Percentiles rank a stretch among this genome's conserved stretches.
Conservation (phyloP, 2,113 vertebrate genomes). For the Apteryx owenii region DNA sequence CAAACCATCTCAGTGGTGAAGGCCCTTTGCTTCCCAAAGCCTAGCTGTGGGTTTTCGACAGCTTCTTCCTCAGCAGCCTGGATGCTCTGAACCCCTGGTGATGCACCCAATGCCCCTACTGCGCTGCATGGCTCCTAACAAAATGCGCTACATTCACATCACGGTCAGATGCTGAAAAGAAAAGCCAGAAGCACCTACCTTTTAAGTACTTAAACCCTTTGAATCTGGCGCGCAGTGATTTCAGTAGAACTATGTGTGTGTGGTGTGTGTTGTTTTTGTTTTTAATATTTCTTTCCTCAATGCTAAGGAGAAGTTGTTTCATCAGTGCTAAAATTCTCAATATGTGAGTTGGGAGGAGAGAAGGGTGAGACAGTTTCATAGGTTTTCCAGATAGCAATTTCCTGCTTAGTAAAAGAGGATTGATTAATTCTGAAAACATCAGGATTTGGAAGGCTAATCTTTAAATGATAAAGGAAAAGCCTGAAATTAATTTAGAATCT, state of each 20-base stretch:
- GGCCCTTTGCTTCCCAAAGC: rapidly evolving
- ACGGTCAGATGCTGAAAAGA: background rate
- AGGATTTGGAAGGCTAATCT: background rate
- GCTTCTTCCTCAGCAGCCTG: background rate
- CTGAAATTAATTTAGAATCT: background rate
- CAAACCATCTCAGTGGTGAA: background rate
- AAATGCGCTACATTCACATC: background rate
- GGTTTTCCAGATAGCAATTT: background rate
- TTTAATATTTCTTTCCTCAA: background rate
- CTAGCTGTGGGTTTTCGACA: rapidly evolving
- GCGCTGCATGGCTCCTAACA: background rate
- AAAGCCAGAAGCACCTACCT: background rate
- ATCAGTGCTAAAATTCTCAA: background rate
- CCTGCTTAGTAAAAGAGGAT: background rate
- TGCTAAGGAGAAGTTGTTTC: background rate
- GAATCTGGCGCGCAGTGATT: background rate
- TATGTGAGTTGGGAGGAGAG: background rate
- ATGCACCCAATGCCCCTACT: background rate
- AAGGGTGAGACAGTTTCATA: background rate
- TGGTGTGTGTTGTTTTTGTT: too few species aligned
- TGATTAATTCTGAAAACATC: background rate
- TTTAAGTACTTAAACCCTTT: background rate
- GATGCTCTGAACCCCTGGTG: rapidly evolving
- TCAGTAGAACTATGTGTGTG: background rate
- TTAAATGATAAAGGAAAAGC: background rate